phyloP scores from a whole-genome alignment of 2,888 invertebrate genomes.

The Rapana venosa region DNA sequence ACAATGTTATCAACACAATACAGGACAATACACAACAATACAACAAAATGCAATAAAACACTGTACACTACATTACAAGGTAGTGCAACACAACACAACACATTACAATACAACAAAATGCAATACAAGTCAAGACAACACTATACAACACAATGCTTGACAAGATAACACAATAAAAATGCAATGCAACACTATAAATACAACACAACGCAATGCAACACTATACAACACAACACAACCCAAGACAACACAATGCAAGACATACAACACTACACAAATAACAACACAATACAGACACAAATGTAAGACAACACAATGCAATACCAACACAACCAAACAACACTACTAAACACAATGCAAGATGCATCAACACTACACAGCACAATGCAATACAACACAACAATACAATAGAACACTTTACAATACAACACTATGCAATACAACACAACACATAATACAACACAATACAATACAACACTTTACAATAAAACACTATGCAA shows the following conservation, averaged over 20 bases:
- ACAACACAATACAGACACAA: neutral
- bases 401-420: too few relatives aligned
- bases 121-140: neutral
- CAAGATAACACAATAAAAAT: neutral
- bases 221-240: neutral
- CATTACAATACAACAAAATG: neutral
- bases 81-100: neutral
- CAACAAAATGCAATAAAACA: neutral
- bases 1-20: neutral
- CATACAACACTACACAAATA: neutral
- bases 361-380: too few relatives aligned
- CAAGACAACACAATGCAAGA: too few relatives aligned
- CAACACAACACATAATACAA: too few relatives aligned
- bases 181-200: neutral
- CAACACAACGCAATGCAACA: neutral
- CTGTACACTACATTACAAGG: neutral
- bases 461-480: too few relatives aligned
- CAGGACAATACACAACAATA: neutral
- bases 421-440: too few relatives aligned
- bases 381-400: too few relatives aligned
- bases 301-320: neutral
- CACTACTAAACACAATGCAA: too few relatives aligned
- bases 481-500: too few relatives aligned
- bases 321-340: neutral
- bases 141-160: neutral